Evolutionary conservation across 2,797 vertebrate species (phyloP), one percentile per base, ranked within the genome.

Genomic region (Sitta carolinensis): DNA sequence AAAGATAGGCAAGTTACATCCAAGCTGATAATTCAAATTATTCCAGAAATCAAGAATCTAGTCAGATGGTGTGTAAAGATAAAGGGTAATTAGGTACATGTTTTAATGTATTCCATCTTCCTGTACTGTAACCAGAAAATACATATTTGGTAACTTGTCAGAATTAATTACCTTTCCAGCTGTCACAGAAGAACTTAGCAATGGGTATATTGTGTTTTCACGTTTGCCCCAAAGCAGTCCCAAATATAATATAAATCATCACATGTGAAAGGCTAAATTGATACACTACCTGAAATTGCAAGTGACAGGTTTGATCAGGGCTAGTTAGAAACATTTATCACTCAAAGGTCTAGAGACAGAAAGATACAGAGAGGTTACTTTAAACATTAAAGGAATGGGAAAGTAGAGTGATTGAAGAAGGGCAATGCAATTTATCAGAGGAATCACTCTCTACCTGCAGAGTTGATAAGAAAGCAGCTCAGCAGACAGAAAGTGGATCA

Each of bases 341-440:
- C 93, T 97, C 90, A 96, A 94, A 95, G 95, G 94, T 97, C 97
- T 96, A 85, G 94, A 97, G 97, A 97, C 95, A 93, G 96, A 96
- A 96, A 97, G 93, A 89, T 96, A 96, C 91, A 90, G 84, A 92
- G 94, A 94, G 96, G 95, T 96, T 97, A 95, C 97, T 97, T 97
- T 97, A 97, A 97, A 95, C 96, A 95, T 95, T 94, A 97, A 97
- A 97, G 95, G 80, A 83, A 83, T 95, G 95, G 91, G 77, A 96
- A 96, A 97, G 95, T 96, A 70, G 77, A 96, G 82, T 92, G 97
- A 98, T 97, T 98, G 95, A 98, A 97, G 97, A 93, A 93, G 92
- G 97, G 97, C 97, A 96, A 91, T 97, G 94, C 97, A 97, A 98
- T 98, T 98, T 97, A 98, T 98, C 98, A 98, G 95, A 97, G 95